phyloP scores from a whole-genome alignment of 2,113 vertebrate genomes.

The Gulo gulo region DNA sequence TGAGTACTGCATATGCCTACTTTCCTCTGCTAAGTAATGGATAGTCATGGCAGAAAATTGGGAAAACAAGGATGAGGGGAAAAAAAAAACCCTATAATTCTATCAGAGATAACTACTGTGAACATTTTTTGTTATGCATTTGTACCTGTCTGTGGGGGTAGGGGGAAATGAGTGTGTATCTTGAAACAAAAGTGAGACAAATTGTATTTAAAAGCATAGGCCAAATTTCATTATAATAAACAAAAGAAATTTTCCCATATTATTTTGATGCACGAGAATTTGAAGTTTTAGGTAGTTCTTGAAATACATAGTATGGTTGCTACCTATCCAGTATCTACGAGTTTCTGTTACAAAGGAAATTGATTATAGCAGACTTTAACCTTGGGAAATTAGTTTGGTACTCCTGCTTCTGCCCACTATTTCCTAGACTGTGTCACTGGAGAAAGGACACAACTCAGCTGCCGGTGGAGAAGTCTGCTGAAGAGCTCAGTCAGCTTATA shows the following conservation, averaged over 20 bases:
- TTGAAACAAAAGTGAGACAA: background rate
- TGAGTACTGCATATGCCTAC: background rate
- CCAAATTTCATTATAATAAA: conserved; percentile 14
- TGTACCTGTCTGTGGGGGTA: background rate
- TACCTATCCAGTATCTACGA: background rate
- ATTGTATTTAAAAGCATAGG: background rate
- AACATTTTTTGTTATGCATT: background rate
- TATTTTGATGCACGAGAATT: background rate
- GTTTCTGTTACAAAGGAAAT: background rate
- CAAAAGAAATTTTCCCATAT: background rate
- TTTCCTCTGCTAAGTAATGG: background rate
- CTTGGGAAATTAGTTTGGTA: background rate
- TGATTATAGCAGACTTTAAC: background rate
- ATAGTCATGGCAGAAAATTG: background rate
- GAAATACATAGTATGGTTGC: background rate
- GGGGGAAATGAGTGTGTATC: background rate
- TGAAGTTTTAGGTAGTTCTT: background rate
- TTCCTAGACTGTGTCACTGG: background rate
- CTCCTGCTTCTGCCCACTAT: background rate
- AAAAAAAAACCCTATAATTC: background rate
- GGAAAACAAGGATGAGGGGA: background rate
- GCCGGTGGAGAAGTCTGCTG: background rate
- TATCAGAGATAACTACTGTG: background rate
- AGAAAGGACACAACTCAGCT: background rate
- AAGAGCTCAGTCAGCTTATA: conserved; percentile 29